Evolutionary conservation across 2,888 invertebrate genomes (phyloP), one percentile per base, ranked within the genome.

Genomic region (Boloria selene): DNA sequence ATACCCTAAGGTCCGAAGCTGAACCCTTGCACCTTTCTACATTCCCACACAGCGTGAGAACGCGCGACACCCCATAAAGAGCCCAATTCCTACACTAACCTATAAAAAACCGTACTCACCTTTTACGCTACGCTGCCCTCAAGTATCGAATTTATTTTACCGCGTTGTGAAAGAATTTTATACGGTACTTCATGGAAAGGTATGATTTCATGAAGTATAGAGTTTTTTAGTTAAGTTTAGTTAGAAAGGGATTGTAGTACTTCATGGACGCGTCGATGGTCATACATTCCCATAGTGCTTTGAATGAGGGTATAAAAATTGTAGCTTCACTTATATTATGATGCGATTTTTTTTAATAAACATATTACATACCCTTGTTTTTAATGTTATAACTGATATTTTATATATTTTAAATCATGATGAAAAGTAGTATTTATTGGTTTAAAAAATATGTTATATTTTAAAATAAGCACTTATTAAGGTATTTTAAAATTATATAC

Each of bases 31-130:
- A 88, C 90, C 89, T 88, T 86, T 80, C 71, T 74, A 80, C 83
- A 90, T 92, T 91, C 92, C 89, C 91, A 91, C 90, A 91, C 86
- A 85, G 77, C 90, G 90, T 90, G 91, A 83, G 91, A 90, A 90
- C 68, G 44, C 58, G 74, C 78, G 74, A 77, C 81, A 83, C 85
- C 84, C 82, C 79, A 87, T 85, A 79, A 90, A 91, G 85, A 79
- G 85, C 83, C 74, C 73, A 75, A 79, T 82, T 82, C 73, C 77
- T 75, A 69, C 74, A 75, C 77, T 61, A 68, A 74, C 69, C 7
- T 63, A 67, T 68, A 75, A 80, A 86, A 85, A 85, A 88, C 83
- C 74, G 75, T 82, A 74, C 77, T 69, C 72, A 73, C 81, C 81
- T 81, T 85, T 78, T 76, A 84, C 80, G 81, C 75, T 81, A 77